phyloP scores from a whole-genome alignment of 2,797 vertebrate genomes.

The Oreochromis mossambicus region DNA sequence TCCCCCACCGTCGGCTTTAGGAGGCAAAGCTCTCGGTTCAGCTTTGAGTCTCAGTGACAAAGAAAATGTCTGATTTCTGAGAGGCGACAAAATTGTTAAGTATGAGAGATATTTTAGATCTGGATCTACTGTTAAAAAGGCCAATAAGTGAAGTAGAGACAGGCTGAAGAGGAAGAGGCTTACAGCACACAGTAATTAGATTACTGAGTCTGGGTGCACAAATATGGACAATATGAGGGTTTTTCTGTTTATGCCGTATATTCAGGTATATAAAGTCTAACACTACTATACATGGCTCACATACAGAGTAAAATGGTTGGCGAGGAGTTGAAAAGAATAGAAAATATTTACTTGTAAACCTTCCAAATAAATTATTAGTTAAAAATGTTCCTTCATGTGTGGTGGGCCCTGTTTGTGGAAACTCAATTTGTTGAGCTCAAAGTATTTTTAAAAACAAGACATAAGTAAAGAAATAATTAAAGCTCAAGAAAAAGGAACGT shows the following conservation, averaged over 20 bases:
- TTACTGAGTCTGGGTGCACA: background rate
- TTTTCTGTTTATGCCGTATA: background rate
- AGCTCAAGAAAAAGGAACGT: background rate
- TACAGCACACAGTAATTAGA: background rate
- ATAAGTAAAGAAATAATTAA: background rate
- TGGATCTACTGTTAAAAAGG: background rate
- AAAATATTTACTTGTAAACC: background rate
- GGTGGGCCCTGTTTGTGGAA: fast-evolving
- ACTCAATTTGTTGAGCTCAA: background rate
- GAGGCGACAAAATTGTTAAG: background rate
- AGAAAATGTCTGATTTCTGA: background rate
- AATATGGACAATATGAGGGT: background rate
- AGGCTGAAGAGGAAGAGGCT: background rate
- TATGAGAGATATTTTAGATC: background rate
- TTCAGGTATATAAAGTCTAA: background rate
- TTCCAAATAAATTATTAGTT: background rate
- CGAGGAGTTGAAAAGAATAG: background rate
- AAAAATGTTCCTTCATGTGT: no score
- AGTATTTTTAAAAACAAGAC: background rate
- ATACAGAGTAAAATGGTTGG: background rate
- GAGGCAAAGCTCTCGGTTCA: background rate
- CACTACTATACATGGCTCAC: background rate
- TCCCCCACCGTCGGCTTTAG: background rate
- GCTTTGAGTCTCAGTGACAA: background rate
- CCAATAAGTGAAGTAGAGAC: background rate